A percentile compares a stretch with the other conserved stretches of the same genome.
phyloP scores from a whole-genome alignment of 37 sponge, comb jelly and placozoan species.

The Dysidea cf. avara region DNA sequence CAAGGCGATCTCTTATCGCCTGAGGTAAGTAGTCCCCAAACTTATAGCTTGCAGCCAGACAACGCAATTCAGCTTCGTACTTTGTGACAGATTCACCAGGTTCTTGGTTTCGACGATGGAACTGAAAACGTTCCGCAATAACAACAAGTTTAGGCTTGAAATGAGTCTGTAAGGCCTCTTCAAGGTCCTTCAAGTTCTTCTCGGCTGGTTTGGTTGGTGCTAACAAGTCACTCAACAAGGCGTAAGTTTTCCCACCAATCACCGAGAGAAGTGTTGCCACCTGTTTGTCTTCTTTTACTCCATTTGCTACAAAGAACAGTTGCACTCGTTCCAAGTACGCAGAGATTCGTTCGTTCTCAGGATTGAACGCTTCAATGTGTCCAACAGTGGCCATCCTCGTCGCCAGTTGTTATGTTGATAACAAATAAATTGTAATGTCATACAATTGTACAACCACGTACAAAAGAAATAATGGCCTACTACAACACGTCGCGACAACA shows the following conservation, averaged over 20 bases:
- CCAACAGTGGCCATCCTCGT: too few relatives aligned
- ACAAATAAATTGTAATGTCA: too few relatives aligned
- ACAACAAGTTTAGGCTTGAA: constrained; percentile 9
- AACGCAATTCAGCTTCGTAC: not conserved
- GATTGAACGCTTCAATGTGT: too few relatives aligned
- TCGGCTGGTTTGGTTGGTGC: not conserved
- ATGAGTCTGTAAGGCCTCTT: not conserved
- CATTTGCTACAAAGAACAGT: too few relatives aligned
- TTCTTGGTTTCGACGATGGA: constrained; percentile 1
- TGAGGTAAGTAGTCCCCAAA: not conserved
- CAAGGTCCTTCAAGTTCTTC: not conserved
- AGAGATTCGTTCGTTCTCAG: too few relatives aligned
- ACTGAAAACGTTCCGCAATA: constrained; percentile 5
- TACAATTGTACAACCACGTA: too few relatives aligned
- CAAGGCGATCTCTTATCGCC: not conserved
- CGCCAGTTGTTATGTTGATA: too few relatives aligned
- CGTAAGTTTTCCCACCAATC: constrained; percentile 9
- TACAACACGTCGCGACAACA: too few relatives aligned
- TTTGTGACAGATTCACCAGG: not conserved
- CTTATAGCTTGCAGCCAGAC: not conserved
- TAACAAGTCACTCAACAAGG: not conserved
- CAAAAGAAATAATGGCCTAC: too few relatives aligned
- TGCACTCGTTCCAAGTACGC: too few relatives aligned
- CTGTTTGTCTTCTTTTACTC: constrained; percentile 4
- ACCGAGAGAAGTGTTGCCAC: not conserved